phyloP scores from a whole-genome alignment of 2,888 invertebrate species.

The Meloe dianella region DNA sequence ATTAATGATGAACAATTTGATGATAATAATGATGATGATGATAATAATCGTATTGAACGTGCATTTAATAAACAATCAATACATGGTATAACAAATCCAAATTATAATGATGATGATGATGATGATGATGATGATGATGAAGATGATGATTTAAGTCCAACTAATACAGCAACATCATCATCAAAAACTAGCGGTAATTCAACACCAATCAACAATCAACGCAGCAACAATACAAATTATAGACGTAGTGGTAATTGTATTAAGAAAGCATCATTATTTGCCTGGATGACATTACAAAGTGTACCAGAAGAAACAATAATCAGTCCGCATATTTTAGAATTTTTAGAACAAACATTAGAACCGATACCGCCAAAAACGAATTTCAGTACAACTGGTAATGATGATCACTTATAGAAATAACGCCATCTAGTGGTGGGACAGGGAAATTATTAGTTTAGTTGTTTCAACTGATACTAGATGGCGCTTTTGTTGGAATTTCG shows the following conservation, averaged over 20 bases:
- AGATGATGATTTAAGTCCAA: not conserved
- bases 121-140: not conserved
- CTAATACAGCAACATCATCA: conserved; percentile 27
- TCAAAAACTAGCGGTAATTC: conserved; percentile 39
- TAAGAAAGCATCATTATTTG: conserved; percentile 89
- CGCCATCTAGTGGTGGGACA: not conserved
- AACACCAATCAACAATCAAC: conserved; percentile 40
- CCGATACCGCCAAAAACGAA: conserved; percentile 75
- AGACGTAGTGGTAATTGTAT: conserved; percentile 60
- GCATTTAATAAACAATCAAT: no score
- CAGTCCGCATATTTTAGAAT: conserved; percentile 95
- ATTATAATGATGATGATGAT: conserved; percentile 50
- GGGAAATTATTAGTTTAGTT: no score
- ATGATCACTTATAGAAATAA: not conserved
- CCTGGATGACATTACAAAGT: conserved; percentile 96
- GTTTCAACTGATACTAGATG: no score
- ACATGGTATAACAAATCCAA: conserved; percentile 59
- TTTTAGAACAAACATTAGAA: conserved; percentile 95
- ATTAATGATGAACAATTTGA: conserved; percentile 13
- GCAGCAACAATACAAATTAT: conserved; percentile 4
- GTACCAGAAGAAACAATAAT: conserved; percentile 98
- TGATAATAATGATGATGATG: not conserved
- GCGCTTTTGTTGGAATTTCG: no score
- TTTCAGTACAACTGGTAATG: conserved; percentile 46
- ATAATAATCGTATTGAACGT: conserved; percentile 49